Conservation (phyloP, 1,140 invertebrate species). For the Zaprionus nigranus region DNA sequence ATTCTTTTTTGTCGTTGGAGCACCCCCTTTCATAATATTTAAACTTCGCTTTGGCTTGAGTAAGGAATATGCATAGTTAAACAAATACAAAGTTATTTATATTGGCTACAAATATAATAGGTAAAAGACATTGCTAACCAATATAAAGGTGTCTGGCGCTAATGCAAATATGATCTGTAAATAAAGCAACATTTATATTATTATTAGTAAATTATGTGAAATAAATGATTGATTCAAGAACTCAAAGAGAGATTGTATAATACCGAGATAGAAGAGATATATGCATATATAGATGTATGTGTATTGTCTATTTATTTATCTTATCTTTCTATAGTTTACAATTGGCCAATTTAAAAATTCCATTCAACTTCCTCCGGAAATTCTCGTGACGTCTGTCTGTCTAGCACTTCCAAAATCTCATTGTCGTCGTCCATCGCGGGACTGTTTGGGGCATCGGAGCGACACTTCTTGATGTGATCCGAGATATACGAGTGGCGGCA, state of each 20-base stretch:
- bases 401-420: conserved; percentile 3
- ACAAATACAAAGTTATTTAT: conserved; percentile 44
- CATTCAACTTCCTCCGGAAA: conserved; percentile 33
- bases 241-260: neutral
- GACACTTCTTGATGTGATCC: conserved; percentile 58
- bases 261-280: neutral
- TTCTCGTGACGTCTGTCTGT: neutral
- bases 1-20: conserved; percentile 40
- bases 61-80: conserved; percentile 21
- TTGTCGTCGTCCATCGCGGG: conserved; percentile 11
- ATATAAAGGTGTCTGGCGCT: conserved; percentile 1
- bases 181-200: conserved; percentile 49
- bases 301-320: conserved; percentile 23
- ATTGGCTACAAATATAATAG: conserved; percentile 30
- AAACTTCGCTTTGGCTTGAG: conserved; percentile 37
- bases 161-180: conserved; percentile 39
- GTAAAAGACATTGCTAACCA: conserved; percentile 17
- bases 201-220: conserved; percentile 53
- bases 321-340: conserved; percentile 18
- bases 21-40: neutral
- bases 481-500: conserved; percentile 71
- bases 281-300: neutral
- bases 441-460: conserved; percentile 14
- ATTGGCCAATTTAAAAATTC: conserved; percentile 31
- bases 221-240: conserved; percentile 44